Conservation (phyloP, 2,888 invertebrate species). For the Helobdella robusta region DNA sequence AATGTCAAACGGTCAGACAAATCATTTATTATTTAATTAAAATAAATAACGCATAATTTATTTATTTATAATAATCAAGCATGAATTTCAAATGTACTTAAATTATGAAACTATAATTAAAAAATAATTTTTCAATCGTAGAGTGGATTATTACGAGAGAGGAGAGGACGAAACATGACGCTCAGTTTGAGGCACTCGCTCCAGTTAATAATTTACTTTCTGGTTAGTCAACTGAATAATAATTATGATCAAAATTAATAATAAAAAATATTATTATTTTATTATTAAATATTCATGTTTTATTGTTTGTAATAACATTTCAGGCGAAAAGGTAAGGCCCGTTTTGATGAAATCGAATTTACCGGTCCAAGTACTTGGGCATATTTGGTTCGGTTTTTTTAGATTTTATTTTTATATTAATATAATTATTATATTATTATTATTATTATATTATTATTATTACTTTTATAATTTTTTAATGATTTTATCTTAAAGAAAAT, state of each 20-base stretch:
- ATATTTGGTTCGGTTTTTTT: slow-evolving; percentile 45
- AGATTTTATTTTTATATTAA: not conserved
- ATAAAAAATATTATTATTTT: too few relatives aligned
- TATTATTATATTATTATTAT: not conserved
- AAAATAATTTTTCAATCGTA: too few relatives aligned
- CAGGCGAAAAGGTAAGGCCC: slow-evolving; percentile 47
- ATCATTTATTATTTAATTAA: too few relatives aligned
- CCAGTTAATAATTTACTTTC: slow-evolving; percentile 78
- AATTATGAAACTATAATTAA: too few relatives aligned
- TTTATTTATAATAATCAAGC: too few relatives aligned
- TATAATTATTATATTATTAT: slow-evolving; percentile 3
- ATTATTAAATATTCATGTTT: too few relatives aligned
- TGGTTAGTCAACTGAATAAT: too few relatives aligned
- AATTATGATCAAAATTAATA: too few relatives aligned
- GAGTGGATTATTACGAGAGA: slow-evolving; percentile 80
- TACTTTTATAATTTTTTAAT: not conserved
- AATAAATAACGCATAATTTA: too few relatives aligned
- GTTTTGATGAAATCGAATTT: slow-evolving; percentile 48
- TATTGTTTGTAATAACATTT: slow-evolving; percentile 18
- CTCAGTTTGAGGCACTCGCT: slow-evolving; percentile 78
- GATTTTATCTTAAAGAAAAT: too few relatives aligned
- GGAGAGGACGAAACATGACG: slow-evolving; percentile 76
- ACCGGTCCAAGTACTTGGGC: slow-evolving; percentile 45
- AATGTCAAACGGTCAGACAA: too few relatives aligned
- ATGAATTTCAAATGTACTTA: too few relatives aligned